These are phyloP conservation scores for Melieria omissa DNA, from an alignment of 2,888 invertebrate genomes.

Conservation along the genomic window DNA sequence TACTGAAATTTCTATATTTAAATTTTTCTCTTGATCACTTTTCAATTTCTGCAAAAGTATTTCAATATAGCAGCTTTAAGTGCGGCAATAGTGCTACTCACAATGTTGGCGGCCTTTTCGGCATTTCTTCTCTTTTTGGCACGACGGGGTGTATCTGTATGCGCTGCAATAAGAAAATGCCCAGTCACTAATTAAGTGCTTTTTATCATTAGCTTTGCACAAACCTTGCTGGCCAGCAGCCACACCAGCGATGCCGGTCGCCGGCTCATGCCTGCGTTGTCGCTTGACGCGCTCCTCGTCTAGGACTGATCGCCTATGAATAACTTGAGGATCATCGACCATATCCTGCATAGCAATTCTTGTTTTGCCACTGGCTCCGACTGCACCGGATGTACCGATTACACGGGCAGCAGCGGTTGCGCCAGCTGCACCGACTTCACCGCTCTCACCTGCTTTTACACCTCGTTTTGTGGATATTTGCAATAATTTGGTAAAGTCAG, in stretches of 20 bases:
- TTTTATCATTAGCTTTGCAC: not conserved
- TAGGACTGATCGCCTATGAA: constrained; percentile 60
- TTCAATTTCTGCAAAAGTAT: constrained; percentile 47
- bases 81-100: constrained; percentile 67
- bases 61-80: constrained; percentile 43
- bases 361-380: constrained; percentile 48
- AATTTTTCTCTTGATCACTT: constrained; percentile 48
- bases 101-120: constrained; percentile 73
- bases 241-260: constrained; percentile 39
- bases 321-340: constrained; percentile 57
- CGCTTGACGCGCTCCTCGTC: constrained; percentile 65
- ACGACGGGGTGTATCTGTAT: constrained; percentile 66
- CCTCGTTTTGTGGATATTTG: constrained; percentile 60
- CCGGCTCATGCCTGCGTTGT: constrained; percentile 61
- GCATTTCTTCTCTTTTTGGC: constrained; percentile 73
- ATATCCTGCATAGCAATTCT: constrained; percentile 65
- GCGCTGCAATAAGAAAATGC: constrained; percentile 49
- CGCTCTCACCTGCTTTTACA: constrained; percentile 32
- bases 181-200: not conserved
- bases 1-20: constrained; percentile 32
- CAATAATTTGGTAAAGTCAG: constrained; percentile 64
- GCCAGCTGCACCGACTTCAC: no score
- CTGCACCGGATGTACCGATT: no score
- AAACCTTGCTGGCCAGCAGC: constrained; percentile 41
- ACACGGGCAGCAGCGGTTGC: no score